Conservation (phyloP, 2,113 vertebrate species). For the Chiloscyllium plagiosum region DNA sequence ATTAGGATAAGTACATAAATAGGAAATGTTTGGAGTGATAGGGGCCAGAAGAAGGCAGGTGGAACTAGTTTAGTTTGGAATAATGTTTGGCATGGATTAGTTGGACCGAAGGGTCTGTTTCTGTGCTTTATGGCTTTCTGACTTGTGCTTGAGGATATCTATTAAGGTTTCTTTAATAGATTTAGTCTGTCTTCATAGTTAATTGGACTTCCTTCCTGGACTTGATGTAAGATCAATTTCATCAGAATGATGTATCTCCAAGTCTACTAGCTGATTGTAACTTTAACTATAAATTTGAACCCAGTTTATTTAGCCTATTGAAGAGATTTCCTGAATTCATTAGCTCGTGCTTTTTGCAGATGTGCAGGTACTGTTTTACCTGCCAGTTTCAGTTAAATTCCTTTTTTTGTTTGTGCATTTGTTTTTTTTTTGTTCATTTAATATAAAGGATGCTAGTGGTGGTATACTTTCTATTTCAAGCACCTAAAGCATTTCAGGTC, state of each 20-base stretch:
- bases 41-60: too few species aligned
- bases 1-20: too few species aligned
- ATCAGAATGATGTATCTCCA: not conserved
- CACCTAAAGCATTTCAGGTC: not conserved
- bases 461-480: not conserved
- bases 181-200: not conserved
- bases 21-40: too few species aligned
- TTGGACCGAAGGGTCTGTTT: too few species aligned
- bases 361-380: not conserved
- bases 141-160: not conserved
- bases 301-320: not conserved
- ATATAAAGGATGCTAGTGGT: not conserved
- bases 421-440: not conserved
- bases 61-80: too few species aligned
- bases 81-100: too few species aligned
- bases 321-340: not conserved
- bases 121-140: too few species aligned
- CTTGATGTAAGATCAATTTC: not conserved
- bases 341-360: not conserved
- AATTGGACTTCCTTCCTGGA: not conserved
- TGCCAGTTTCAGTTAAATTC: not conserved
- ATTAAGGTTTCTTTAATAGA: not conserved
- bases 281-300: not conserved
- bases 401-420: not conserved
- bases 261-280: not conserved